phyloP scores from a whole-genome alignment of 2,888 invertebrate genomes.

The Sinelater perroti region DNA sequence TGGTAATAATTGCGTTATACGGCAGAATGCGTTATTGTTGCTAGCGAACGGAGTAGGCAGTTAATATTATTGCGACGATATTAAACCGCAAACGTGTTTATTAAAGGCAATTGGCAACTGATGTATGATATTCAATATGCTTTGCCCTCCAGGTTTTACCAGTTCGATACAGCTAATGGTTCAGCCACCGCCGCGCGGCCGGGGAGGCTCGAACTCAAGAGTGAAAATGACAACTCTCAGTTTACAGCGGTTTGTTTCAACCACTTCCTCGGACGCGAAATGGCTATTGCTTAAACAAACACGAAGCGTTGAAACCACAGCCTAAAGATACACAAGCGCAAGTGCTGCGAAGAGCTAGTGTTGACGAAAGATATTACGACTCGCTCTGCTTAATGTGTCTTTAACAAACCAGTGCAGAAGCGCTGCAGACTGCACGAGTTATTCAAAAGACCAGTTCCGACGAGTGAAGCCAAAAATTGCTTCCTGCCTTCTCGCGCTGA shows the following conservation, averaged over 20 bases:
- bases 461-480: not conserved
- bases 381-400: conserved; percentile 15
- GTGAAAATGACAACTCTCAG: conserved; percentile 14
- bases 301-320: conserved; percentile 27
- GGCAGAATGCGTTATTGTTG: too few relatives aligned
- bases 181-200: too few relatives aligned
- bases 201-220: too few relatives aligned
- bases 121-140: too few relatives aligned
- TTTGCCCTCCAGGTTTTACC: too few relatives aligned
- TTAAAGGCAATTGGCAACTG: too few relatives aligned
- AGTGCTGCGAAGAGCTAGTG: conserved; percentile 21
- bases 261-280: conserved; percentile 11
- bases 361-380: conserved; percentile 20
- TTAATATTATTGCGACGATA: too few relatives aligned
- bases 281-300: conserved; percentile 23
- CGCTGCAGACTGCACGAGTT: not conserved
- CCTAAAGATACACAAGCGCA: conserved; percentile 29
- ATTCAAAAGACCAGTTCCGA: conserved; percentile 6
- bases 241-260: conserved; percentile 11
- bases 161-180: too few relatives aligned
- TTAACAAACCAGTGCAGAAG: conserved; percentile 9
- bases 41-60: too few relatives aligned
- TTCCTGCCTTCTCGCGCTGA: conserved; percentile 6
- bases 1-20: too few relatives aligned
- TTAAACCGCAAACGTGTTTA: too few relatives aligned